Evolutionary conservation across 2,113 vertebrate species (phyloP), one percentile per base, ranked within the genome.

Genomic region (Siniperca knerii): DNA sequence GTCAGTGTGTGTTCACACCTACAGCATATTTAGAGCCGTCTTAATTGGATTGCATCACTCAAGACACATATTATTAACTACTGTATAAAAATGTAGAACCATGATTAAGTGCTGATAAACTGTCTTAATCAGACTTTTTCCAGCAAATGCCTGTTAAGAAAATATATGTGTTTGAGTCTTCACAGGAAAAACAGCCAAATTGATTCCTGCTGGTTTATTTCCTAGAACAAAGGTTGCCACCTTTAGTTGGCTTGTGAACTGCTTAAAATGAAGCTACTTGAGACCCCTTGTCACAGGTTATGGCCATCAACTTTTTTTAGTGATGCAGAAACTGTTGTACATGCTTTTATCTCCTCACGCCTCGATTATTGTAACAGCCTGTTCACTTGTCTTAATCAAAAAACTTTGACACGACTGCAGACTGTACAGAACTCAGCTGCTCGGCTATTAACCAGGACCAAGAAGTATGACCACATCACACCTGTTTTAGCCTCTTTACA

Each of bases 1-100:
- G 16, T 54, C 65, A 70, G 1, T 23, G 6, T 61, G 44, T 42
- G 46, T 69, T 81, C 74, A 66, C 35, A 44, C 55, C 55, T 48
- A 9, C 11, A 46, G 13, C 64, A 50, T 70, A 74, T 68, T 67
- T 81, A 33, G 48, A 77, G 44, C 2, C 33, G 23, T 65, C 29
- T 21, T 18, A 18, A 52, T 25, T 44, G 15, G 25, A 75, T 11
- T 35, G 66, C 11, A 65, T 73, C 29, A 37, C 23, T 23, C 11
- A 37, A 44, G 25, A 77, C 13, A 75, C 37, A 67, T 21, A 13
- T 7, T 15, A 13, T 54, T 15, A 44, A 48, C 21, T 50, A 1
- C 15, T 60, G 12, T 1, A 60, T 65, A n/a, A 77, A 35, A 40
- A 40, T 40, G 20, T 2, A 55, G 18, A 0, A 8, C 20, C 9